Percentiles rank a stretch among this genome's conserved stretches.
These are phyloP conservation scores for Natator depressus DNA, from an alignment of 2,113 vertebrate genomes.

Conservation along the genomic window DNA sequence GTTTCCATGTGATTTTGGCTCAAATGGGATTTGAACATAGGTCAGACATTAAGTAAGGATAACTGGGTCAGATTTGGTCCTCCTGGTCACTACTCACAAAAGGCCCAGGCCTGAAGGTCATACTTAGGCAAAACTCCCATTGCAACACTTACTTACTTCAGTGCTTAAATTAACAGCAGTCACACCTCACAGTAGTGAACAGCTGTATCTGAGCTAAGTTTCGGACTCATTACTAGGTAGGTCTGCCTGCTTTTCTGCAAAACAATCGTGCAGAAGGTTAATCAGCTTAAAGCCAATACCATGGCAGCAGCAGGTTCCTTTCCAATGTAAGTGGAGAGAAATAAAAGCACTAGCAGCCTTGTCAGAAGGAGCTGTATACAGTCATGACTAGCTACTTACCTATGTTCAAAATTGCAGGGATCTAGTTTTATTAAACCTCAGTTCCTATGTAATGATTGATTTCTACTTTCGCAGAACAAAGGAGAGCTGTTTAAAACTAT, in stretches of 20 bases:
- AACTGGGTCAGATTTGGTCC: neutral
- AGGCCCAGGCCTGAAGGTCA: neutral
- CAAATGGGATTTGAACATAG: neutral
- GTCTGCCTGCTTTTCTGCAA: neutral
- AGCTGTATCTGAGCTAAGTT: neutral
- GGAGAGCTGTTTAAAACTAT: neutral
- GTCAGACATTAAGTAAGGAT: neutral
- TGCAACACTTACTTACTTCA: neutral
- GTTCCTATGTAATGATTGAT: conserved; percentile 12
- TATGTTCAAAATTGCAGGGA: neutral
- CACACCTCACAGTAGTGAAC: neutral
- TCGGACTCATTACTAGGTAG: neutral
- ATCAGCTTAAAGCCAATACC: neutral
- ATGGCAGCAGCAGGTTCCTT: neutral
- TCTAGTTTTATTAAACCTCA: neutral
- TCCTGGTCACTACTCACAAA: neutral
- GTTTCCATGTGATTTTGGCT: accelerated
- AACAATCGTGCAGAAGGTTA: neutral
- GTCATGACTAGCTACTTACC: neutral
- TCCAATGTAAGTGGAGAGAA: neutral
- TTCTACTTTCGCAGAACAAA: neutral
- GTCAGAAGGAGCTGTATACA: neutral
- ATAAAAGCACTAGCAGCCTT: neutral
- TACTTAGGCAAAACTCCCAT: neutral
- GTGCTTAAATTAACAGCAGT: neutral